Evolutionary conservation across 2,113 vertebrate genomes (phyloP), one percentile per base, ranked within the genome.

Genomic region (Coptodon bakossiorum): DNA sequence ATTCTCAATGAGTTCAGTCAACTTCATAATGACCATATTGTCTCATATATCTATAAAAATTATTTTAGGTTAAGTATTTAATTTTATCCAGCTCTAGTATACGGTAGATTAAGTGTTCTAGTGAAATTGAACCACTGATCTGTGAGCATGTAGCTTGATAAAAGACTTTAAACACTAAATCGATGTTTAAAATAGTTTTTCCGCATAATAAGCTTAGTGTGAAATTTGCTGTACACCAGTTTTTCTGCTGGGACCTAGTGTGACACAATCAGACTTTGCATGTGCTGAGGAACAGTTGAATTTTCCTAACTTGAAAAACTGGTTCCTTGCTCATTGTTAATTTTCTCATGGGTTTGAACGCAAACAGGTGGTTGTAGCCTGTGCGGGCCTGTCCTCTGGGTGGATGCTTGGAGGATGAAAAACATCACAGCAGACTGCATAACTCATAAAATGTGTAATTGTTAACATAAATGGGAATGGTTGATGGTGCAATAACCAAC

Each of bases 171-270:
- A 68, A 13, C 63, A 13, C 11, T 40, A 40, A 68, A 68, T 68
- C 6, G 0, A 29, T 73, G 5, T 76, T 48, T 76, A 48, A 76
- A 76, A 3, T 17, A 9, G n/a, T 10, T 45, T 27, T 76, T 48
- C 3, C 0, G 9, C 24, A 31, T 11, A 14, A 27, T 76, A 50
- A 48, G 6, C 0, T 17, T 3, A 31, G 9, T 10, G 10, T 76
- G 71, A 50, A 76, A 19, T 19, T 50, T 50, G 71, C 3, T 48
- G 6, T 29, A 12, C 40, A 29, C 9, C 71, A 48, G 43, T 29
- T 76, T 31, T 0, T 29, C 43, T 29, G 14, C 71, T 19, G 6
- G 68, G 6, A 48, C 9, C 14, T 50, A 5, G 27, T n/a, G 22
- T 45, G 68, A 48, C 43, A 16, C 16, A 48, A 0, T 29, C 40